Base-by-base conservation (phyloP, 2,888 invertebrate genomes). In the Ptychoptera contaminata region DNA sequence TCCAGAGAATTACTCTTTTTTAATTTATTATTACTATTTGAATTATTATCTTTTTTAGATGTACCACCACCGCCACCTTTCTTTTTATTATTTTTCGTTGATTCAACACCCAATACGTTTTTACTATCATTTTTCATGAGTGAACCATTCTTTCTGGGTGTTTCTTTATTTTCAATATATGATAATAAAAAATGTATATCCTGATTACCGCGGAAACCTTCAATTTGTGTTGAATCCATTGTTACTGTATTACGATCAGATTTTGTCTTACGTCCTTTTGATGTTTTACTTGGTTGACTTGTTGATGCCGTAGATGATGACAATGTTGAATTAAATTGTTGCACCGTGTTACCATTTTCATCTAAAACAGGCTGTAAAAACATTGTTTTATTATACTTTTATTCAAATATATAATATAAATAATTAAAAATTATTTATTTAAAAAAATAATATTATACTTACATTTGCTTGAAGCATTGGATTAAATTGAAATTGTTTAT, bases 1-100 rank as follows among this genome's bases (percentile, higher is more conserved):
- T 86, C 85, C 54, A 87, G 67, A 30, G 85, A 85, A 58, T 82
- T 79, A 50, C 82, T 79, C 52, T 84, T 81, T 58, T 82, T 77
- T 47, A 75, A 34, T 31, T 63, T 57, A 40, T 40, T 31, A 40
- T 40, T 40, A 42, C 35, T 42, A 35, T 35, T 35, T 35, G n/a
- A 12, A 42, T 42, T 39, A 29, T 39, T 42, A 14, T 36, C 12
- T 11, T n/a, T 36, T 36, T 35, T 48, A 16, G 44, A 47, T 7
- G 46, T 40, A 40, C 46, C 47, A 32, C 44, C 46, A 37, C 47
- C 49, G 15, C 42, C 46, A 38, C 39, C 47, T 37, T 43, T 47
- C 52, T 44, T 54, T 53, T 45, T 51, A 47, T 57, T 68, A 67
- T 53, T 68, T 23, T 23, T 23, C 23, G 23, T 23, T 23, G 23